Evolutionary conservation across 1,140 invertebrate genomes (phyloP).

Genomic region (Lucilia cuprina): DNA sequence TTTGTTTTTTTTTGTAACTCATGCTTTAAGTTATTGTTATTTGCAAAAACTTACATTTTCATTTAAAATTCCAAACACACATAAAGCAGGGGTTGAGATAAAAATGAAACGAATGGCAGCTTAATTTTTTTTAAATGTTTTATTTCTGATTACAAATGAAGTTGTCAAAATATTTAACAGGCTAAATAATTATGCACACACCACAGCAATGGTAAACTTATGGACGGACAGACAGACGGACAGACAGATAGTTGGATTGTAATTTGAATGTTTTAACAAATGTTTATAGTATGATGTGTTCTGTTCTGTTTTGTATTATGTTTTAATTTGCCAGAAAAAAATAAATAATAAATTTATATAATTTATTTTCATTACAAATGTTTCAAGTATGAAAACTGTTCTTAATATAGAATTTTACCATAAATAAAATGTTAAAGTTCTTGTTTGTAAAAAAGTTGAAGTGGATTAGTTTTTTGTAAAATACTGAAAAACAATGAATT

Average conservation of each 20-base stretch:
- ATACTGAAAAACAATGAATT: too few species aligned
- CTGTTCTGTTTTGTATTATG: background rate
- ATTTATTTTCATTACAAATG: too few species aligned
- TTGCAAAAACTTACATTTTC: conserved; percentile 7
- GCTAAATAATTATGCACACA: conserved; percentile 19
- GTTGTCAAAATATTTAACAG: conserved; percentile 34
- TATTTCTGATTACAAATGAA: conserved; percentile 25
- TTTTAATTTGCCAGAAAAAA: background rate
- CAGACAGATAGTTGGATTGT: too few species aligned
- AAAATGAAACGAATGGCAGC: conserved; percentile 15
- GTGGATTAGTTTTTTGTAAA: too few species aligned
- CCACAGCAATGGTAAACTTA: background rate
- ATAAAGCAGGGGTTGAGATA: background rate
- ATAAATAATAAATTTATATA: too few species aligned
- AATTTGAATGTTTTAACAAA: background rate
- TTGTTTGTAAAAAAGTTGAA: too few species aligned
- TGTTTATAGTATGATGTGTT: background rate
- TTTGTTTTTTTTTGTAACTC: too few species aligned
- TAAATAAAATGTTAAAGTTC: too few species aligned
- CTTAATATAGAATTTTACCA: too few species aligned
- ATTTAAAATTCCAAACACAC: conserved; percentile 12
- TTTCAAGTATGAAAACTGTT: too few species aligned
- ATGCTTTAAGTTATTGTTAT: background rate
- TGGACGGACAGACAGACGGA: too few species aligned
- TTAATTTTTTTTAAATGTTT: conserved; percentile 1